Evolutionary conservation across 1,140 invertebrate species (phyloP).

Genomic region (Platyscapa corneri): DNA sequence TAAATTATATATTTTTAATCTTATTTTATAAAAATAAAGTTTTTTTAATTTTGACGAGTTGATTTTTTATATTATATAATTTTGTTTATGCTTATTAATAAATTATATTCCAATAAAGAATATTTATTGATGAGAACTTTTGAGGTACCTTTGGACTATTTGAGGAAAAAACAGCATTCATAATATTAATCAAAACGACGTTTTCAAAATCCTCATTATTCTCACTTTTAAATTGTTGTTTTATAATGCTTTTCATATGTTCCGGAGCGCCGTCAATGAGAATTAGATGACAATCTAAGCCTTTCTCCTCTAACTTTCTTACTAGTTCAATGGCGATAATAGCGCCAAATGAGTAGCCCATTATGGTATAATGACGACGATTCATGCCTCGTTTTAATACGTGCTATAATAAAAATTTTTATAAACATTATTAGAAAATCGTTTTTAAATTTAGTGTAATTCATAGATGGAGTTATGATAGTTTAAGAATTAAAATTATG

Average conservation of each 20-base stretch:
- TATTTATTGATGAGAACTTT: no score
- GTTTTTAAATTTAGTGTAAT: no score
- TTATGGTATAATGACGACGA: slow-evolving; percentile 67
- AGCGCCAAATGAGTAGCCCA: slow-evolving; percentile 71
- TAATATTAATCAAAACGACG: slow-evolving; percentile 60
- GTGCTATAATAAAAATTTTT: slow-evolving; percentile 56
- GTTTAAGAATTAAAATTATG: no score
- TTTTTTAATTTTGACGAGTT: no score
- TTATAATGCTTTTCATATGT: slow-evolving; percentile 60
- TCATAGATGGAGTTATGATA: no score
- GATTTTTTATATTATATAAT: no score
- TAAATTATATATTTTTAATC: no score
- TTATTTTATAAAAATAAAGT: no score
- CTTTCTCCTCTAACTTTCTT: slow-evolving; percentile 64
- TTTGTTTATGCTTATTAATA: no score
- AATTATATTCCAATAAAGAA: background rate
- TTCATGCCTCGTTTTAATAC: slow-evolving; percentile 60
- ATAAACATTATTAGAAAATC: background rate
- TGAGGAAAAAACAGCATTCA: slow-evolving; percentile 54
- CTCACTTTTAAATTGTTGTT: slow-evolving; percentile 51
- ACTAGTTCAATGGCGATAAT: slow-evolving; percentile 69
- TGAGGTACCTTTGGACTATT: slow-evolving; percentile 58
- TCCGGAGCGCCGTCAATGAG: slow-evolving; percentile 72
- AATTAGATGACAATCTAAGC: slow-evolving; percentile 63
- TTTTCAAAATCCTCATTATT: slow-evolving; percentile 59